A percentile compares a stretch with the other conserved stretches of the same genome.
Conservation (phyloP, 2,888 invertebrate genomes). For the Pristionchus fissidentatus region DNA sequence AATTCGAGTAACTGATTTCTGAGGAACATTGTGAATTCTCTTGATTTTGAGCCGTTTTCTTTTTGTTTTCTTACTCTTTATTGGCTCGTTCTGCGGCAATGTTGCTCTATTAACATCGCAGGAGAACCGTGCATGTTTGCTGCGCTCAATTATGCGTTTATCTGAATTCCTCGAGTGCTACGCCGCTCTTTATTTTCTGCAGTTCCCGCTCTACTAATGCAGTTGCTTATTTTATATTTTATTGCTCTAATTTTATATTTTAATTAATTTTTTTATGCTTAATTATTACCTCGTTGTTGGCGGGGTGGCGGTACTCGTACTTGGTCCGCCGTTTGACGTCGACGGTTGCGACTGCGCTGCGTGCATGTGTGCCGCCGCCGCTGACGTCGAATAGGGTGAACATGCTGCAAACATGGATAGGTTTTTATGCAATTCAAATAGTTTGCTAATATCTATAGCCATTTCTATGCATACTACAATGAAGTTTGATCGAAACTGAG, state of each 20-base stretch:
- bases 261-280: background rate
- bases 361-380: conserved; percentile 65
- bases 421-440: background rate
- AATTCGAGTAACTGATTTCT: too few relatives aligned
- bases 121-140: too few relatives aligned
- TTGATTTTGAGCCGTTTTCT: background rate
- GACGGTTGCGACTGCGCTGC: conserved; percentile 58
- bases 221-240: background rate
- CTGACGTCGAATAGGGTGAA: conserved; percentile 60
- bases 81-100: background rate
- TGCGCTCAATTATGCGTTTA: too few relatives aligned
- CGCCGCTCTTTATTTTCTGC: background rate
- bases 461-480: too few relatives aligned
- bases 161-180: too few relatives aligned
- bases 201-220: too few relatives aligned
- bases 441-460: background rate
- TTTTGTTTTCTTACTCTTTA: background rate
- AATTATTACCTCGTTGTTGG: background rate
- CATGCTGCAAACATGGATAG: conserved; percentile 43
- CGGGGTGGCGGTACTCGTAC: conserved; percentile 13
- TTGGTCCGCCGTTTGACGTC: conserved; percentile 61
- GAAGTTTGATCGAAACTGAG: too few relatives aligned
- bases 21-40: too few relatives aligned
- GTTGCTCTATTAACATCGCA: too few relatives aligned
- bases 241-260: background rate